These are phyloP conservation scores for Leucoma salicis DNA, from an alignment of 2,888 invertebrate genomes.

Conservation along the genomic window DNA sequence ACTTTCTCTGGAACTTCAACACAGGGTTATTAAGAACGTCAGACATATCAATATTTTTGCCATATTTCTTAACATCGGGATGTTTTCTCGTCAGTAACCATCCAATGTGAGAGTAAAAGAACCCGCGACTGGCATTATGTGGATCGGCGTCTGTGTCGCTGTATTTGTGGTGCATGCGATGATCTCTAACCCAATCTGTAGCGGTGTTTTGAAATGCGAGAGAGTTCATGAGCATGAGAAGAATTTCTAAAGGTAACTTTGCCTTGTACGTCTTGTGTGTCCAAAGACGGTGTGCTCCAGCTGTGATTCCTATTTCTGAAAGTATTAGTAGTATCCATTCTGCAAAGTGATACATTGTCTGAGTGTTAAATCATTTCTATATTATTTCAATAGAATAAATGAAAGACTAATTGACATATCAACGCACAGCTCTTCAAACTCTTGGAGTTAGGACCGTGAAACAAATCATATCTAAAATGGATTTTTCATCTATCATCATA, in stretches of 20 bases:
- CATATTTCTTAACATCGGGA: slow-evolving; percentile 86
- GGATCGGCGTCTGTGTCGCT: slow-evolving; percentile 71
- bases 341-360: slow-evolving; percentile 27
- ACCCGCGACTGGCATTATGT: slow-evolving; percentile 88
- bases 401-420: too few species aligned
- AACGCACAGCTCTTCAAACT: too few species aligned
- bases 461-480: too few species aligned
- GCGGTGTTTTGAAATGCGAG: slow-evolving; percentile 73
- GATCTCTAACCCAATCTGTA: slow-evolving; percentile 83
- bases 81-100: slow-evolving; percentile 91
- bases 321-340: slow-evolving; percentile 29
- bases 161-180: slow-evolving; percentile 88
- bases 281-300: slow-evolving; percentile 51
- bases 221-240: slow-evolving; percentile 47
- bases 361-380: too few species aligned
- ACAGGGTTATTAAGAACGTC: slow-evolving; percentile 88
- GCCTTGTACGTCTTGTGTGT: slow-evolving; percentile 49
- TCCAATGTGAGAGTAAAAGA: slow-evolving; percentile 93
- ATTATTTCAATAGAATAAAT: too few species aligned
- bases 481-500: too few species aligned
- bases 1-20: slow-evolving; percentile 87
- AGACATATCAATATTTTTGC: slow-evolving; percentile 85
- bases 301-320: slow-evolving; percentile 47
- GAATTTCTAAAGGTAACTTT: slow-evolving; percentile 43
- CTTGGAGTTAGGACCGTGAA: too few species aligned